Evolutionary conservation across 1,140 invertebrate genomes (phyloP).

Genomic region (Meloidogyne hapla): DNA sequence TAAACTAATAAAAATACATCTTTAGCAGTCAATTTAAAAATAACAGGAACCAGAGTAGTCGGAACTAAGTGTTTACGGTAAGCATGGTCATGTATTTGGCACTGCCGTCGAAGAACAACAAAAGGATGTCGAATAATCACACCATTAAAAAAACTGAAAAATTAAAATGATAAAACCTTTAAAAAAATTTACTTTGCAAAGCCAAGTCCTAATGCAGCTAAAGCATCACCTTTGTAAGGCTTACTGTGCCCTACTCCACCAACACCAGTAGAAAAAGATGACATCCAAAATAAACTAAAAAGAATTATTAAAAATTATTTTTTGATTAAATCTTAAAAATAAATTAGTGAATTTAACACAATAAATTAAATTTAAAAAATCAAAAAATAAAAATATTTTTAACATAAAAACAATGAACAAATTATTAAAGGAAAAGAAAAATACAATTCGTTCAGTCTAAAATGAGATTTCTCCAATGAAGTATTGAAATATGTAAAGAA

Average conservation of each 20-base stretch:
- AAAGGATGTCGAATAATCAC: conserved; percentile 31
- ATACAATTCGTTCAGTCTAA: background rate
- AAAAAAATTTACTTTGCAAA: conserved; percentile 18
- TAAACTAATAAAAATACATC: conserved; percentile 12
- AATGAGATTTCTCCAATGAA: conserved; percentile 1
- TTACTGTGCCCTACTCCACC: background rate
- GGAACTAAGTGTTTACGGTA: conserved; percentile 20
- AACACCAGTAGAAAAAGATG: background rate
- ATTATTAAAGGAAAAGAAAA: background rate
- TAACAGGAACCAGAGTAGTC: conserved; percentile 24
- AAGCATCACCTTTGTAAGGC: conserved; percentile 22
- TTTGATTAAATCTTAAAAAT: background rate
- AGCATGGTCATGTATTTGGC: conserved; percentile 35
- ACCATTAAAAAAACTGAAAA: conserved; percentile 36
- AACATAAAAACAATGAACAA: background rate
- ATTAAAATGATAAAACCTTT: background rate
- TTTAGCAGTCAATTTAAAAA: conserved; percentile 29
- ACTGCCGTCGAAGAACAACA: conserved; percentile 30
- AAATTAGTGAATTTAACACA: background rate
- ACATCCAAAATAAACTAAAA: background rate
- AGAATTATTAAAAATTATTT: too few relatives aligned
- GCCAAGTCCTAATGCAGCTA: conserved; percentile 19
- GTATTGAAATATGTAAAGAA: background rate
- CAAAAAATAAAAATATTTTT: background rate
- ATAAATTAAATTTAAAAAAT: background rate